These are phyloP conservation scores for Drosophila pallidifrons DNA, from an alignment of 1,140 invertebrate species.

Conservation along the genomic window DNA sequence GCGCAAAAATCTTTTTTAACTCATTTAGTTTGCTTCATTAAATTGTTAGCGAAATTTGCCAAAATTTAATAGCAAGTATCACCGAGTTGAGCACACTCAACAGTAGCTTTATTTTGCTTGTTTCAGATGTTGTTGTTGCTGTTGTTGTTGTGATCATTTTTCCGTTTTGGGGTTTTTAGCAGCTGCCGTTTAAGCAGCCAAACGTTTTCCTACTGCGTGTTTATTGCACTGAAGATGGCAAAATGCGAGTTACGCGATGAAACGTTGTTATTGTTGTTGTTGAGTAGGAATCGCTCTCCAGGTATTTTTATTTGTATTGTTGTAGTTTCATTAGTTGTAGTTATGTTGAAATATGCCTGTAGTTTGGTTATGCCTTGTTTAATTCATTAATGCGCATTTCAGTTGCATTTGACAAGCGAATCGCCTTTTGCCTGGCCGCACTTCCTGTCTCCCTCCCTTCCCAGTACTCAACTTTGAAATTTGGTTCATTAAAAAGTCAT, in stretches of 20 bases:
- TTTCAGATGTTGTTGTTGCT: constrained; percentile 12
- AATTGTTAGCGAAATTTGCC: too few relatives aligned
- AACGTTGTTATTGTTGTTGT: neutral
- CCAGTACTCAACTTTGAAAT: neutral
- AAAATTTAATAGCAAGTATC: too few relatives aligned
- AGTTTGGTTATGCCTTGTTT: constrained; percentile 67
- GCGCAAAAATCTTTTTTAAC: too few relatives aligned
- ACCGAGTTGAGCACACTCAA: too few relatives aligned
- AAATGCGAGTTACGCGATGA: constrained; percentile 28
- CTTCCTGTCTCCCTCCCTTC: constrained; percentile 22
- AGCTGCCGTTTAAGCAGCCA: constrained; percentile 33
- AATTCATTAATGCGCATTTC: constrained; percentile 66
- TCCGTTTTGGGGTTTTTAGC: constrained; percentile 37
- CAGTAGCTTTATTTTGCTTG: too few relatives aligned
- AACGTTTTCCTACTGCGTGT: constrained; percentile 64
- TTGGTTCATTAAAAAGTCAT: constrained; percentile 47
- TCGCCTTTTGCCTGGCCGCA: neutral
- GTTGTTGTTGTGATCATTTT: constrained; percentile 30
- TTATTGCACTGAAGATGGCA: constrained; percentile 51
- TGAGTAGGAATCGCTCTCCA: neutral
- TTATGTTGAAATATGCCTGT: constrained; percentile 60
- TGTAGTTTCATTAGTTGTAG: constrained; percentile 37
- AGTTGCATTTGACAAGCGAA: constrained; percentile 34
- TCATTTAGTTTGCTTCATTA: too few relatives aligned
- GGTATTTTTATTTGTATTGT: constrained; percentile 10